Base-by-base conservation (phyloP, 2,113 vertebrate genomes). In the Gadus chalcogrammus region DNA sequence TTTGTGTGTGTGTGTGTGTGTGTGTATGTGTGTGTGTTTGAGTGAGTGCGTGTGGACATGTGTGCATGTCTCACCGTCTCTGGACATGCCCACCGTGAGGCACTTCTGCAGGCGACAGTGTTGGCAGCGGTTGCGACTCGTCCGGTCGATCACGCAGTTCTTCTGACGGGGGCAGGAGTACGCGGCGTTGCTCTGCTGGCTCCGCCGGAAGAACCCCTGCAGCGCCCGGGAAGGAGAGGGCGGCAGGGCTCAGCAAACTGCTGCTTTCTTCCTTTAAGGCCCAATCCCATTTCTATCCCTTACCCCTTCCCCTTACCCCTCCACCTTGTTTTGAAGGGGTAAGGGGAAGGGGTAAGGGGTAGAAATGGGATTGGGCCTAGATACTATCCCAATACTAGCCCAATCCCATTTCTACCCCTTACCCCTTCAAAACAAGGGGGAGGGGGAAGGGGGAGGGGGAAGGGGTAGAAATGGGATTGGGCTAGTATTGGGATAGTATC, bases 41-140 rank as follows among this genome's bases (percentile, higher is more conserved):
- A 56, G 55, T 61, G 53, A 28, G 66, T 68, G 52, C n/a, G 24
- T 68, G 24, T n/a, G 53, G 22, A 13, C 15, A 12, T 20, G 18
- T 15, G 67, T 20, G 63, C 5, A 18, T 11, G n/a, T 15, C 93
- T 88, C 77, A 95, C 94, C 94, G 66, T 95, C 94, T 79, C 94
- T 92, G 76, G 94, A 95, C 94, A 95, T 95, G 74, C 94, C 94
- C 71, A 95, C 94, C 2, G 94, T 89, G 56, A 95, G 93, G 87
- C 95, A 97, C 91, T 97, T 97, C 94, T 97, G 95, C 82, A 97
- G 83, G 13, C 95, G 94, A 69, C 95, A 97, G 89, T 97, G 95
- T 8, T 97, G 95, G 88, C 95, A 97, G 84, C 95, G 95, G 85
- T 97, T 97, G 35, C 95, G 85, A 52, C 95, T 97, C 35, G 94